A percentile compares a stretch with the other conserved stretches of the same genome.
Evolutionary conservation across 2,797 vertebrate species (phyloP).

Genomic region (Notolabrus celidotus): DNA sequence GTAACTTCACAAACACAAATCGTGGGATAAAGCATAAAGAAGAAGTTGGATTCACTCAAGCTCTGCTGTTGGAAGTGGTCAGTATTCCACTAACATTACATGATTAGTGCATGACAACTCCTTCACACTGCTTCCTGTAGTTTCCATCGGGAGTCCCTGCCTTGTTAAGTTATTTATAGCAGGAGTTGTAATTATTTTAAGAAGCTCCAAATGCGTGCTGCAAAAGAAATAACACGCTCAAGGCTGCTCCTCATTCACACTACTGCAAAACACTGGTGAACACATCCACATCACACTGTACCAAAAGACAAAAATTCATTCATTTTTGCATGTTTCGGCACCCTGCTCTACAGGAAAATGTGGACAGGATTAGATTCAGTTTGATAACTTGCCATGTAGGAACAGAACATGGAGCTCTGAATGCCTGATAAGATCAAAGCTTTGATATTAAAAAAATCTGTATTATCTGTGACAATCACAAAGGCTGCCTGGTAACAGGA

Average conservation of each 20-base stretch:
- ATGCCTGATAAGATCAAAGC: slow-evolving; percentile 13
- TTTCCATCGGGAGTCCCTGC: slow-evolving; percentile 13
- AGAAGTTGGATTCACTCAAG: no score
- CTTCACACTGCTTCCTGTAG: no score
- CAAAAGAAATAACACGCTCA: not conserved
- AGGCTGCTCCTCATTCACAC: not conserved
- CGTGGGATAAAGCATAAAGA: no score
- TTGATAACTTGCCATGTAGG: not conserved
- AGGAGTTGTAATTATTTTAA: not conserved
- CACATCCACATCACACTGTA: not conserved
- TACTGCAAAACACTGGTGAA: not conserved
- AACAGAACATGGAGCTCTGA: not conserved
- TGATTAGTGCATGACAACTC: no score
- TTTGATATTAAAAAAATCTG: slow-evolving; percentile 28
- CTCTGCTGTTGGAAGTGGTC: no score
- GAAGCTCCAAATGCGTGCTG: not conserved
- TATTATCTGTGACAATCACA: slow-evolving; percentile 33
- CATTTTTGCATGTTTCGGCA: not conserved
- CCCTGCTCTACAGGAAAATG: not conserved
- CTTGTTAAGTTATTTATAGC: not conserved
- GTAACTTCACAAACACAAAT: no score
- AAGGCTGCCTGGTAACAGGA: slow-evolving; percentile 28
- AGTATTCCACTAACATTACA: no score
- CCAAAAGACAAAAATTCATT: not conserved
- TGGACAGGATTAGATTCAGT: not conserved